A percentile compares a stretch with the other conserved stretches of the same genome.
These are phyloP conservation scores for Thalpophila matura DNA, from an alignment of 2,888 invertebrate genomes.

Conservation along the genomic window DNA sequence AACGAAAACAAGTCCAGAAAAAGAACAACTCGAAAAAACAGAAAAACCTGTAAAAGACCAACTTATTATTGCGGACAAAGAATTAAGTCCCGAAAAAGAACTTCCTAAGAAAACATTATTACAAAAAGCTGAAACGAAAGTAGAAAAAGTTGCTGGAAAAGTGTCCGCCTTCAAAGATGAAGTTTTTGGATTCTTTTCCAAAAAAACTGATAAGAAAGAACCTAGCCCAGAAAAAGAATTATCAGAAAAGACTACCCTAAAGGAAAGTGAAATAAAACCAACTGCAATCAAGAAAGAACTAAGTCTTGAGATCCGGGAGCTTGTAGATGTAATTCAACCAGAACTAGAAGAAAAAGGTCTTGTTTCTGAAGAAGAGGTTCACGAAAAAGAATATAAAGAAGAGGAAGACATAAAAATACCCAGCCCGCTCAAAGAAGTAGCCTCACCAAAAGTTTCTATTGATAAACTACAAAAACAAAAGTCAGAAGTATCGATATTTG, in stretches of 20 bases:
- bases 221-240: slow-evolving; percentile 70
- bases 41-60: slow-evolving; percentile 13
- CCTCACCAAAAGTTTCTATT: not conserved
- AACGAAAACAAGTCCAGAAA: slow-evolving; percentile 8
- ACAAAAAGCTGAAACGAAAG: slow-evolving; percentile 52
- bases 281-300: not conserved
- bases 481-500: slow-evolving; percentile 34
- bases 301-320: slow-evolving; percentile 16
- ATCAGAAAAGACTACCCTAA: not conserved
- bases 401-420: slow-evolving; percentile 3
- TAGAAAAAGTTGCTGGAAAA: slow-evolving; percentile 57
- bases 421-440: slow-evolving; percentile 5
- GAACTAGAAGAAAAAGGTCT: slow-evolving; percentile 6
- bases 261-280: slow-evolving; percentile 8
- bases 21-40: slow-evolving; percentile 10
- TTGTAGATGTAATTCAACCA: not conserved
- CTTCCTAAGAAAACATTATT: slow-evolving; percentile 54
- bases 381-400: slow-evolving; percentile 8
- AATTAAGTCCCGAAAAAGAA: slow-evolving; percentile 43
- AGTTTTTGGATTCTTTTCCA: slow-evolving; percentile 61
- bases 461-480: slow-evolving; percentile 10
- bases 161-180: slow-evolving; percentile 50
- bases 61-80: slow-evolving; percentile 7
- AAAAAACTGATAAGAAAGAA: slow-evolving; percentile 71
- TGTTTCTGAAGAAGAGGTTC: slow-evolving; percentile 34